These are phyloP conservation scores for Acyrthosiphon pisum DNA, from an alignment of 1,140 invertebrate genomes.

Conservation along the genomic window DNA sequence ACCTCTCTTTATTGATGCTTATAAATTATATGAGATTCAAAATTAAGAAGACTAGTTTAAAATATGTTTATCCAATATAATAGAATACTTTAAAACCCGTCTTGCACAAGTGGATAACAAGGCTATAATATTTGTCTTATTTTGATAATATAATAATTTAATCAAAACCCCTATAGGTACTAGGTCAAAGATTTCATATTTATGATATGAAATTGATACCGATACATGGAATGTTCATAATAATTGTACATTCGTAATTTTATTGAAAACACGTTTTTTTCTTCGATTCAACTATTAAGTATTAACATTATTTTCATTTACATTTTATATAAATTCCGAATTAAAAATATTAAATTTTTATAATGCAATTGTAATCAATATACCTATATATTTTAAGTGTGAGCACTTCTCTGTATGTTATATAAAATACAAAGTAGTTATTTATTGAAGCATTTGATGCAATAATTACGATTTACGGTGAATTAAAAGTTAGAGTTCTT, in stretches of 20 bases:
- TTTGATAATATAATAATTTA: conserved; percentile 12
- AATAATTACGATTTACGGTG: neutral
- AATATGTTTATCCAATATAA: neutral
- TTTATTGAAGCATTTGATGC: neutral
- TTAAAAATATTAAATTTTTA: neutral
- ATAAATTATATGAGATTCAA: neutral
- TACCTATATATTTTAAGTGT: neutral
- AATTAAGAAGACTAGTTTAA: neutral
- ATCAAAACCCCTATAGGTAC: neutral
- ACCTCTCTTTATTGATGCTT: neutral
- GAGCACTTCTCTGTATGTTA: neutral
- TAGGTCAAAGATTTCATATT: neutral
- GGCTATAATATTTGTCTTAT: neutral
- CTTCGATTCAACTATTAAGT: neutral
- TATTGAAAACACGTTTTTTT: neutral
- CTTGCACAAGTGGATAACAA: neutral
- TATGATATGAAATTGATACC: neutral
- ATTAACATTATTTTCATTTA: neutral
- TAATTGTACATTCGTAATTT: neutral
- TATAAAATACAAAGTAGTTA: neutral
- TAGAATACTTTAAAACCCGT: neutral
- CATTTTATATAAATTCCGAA: neutral
- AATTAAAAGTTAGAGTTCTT: neutral
- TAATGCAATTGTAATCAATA: neutral
- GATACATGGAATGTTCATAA: neutral